These are phyloP conservation scores for Eptatretus burgeri DNA, from an alignment of 2,113 vertebrate genomes.

Conservation along the genomic window DNA sequence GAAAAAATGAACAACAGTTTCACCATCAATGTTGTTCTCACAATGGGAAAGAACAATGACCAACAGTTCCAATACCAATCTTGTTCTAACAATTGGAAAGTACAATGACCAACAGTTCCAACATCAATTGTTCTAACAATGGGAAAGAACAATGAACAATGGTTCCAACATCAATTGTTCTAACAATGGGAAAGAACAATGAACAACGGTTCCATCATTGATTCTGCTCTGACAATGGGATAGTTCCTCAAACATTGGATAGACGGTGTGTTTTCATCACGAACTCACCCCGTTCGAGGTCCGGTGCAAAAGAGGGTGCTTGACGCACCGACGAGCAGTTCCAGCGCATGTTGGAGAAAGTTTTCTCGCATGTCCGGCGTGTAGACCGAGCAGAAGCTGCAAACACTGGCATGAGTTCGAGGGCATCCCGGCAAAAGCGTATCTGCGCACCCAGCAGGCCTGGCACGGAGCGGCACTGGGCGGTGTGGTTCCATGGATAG, in stretches of 20 bases:
- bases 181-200: neutral
- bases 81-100: neutral
- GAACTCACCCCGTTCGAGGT: slow-evolving; percentile 65
- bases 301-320: slow-evolving; percentile 46
- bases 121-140: neutral
- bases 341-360: slow-evolving; percentile 81
- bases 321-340: slow-evolving; percentile 85
- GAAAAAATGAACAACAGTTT: too few species aligned
- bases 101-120: too few species aligned
- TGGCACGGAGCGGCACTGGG: slow-evolving; percentile 68
- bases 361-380: slow-evolving; percentile 66
- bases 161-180: neutral
- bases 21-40: too few species aligned
- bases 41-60: too few species aligned
- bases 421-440: slow-evolving; percentile 73
- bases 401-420: slow-evolving; percentile 87
- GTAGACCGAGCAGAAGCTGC: slow-evolving; percentile 56
- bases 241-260: neutral
- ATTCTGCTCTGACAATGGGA: neutral
- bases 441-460: slow-evolving; percentile 70
- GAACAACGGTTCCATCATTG: neutral
- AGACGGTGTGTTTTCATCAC: too few species aligned
- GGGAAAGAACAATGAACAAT: neutral
- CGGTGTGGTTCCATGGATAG: slow-evolving; percentile 42
- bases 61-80: neutral